A percentile compares a stretch with the other conserved stretches of the same genome.
Conservation (phyloP, 2,888 invertebrate species). For the Trichogramma evanescens region DNA sequence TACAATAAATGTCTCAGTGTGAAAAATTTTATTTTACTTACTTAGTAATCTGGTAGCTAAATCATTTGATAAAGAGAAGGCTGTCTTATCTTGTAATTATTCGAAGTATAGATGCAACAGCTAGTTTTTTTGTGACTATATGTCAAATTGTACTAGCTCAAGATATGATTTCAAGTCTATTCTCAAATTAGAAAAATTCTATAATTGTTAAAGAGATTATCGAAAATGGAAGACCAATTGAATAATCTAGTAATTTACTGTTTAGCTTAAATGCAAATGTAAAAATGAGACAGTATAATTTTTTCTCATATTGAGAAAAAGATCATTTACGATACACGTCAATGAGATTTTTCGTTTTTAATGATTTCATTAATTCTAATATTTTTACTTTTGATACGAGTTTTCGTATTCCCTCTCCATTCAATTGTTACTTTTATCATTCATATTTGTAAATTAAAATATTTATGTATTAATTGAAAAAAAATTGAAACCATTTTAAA, state of each 20-base stretch:
- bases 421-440: too few species aligned
- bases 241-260: slow-evolving; percentile 13
- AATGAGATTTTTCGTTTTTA: slow-evolving; percentile 18
- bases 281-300: slow-evolving; percentile 16
- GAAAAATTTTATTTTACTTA: background rate
- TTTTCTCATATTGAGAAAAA: slow-evolving; percentile 25
- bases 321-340: slow-evolving; percentile 9
- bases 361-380: slow-evolving; percentile 8
- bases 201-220: slow-evolving; percentile 1
- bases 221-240: slow-evolving; percentile 6
- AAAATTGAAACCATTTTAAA: slow-evolving; percentile 1
- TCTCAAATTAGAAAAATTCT: background rate
- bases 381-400: background rate
- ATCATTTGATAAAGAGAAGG: slow-evolving; percentile 26
- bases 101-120: slow-evolving; percentile 15
- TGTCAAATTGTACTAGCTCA: slow-evolving; percentile 7
- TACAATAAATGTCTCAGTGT: background rate
- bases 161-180: background rate
- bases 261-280: slow-evolving; percentile 16
- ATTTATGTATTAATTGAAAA: too few species aligned
- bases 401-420: too few species aligned
- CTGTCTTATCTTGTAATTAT: slow-evolving; percentile 25
- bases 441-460: too few species aligned
- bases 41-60: background rate
- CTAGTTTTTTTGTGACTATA: slow-evolving; percentile 12